phyloP scores from a whole-genome alignment of 2,113 vertebrate species.

The Ageneiosus marmoratus region DNA sequence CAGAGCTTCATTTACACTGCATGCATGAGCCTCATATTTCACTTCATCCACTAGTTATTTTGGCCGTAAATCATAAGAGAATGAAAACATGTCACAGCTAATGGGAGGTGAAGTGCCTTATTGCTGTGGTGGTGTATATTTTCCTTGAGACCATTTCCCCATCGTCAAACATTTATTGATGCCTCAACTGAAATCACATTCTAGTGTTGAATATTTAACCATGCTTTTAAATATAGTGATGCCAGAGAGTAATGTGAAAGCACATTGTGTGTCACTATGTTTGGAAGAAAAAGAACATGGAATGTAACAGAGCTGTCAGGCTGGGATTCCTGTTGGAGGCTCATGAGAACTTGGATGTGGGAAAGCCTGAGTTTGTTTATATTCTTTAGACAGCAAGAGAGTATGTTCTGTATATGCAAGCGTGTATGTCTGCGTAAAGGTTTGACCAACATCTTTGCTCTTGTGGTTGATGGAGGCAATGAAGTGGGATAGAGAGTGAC shows the following conservation, averaged over 20 bases:
- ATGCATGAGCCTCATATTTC: conserved; percentile 67
- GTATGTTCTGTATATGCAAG: conserved; percentile 31
- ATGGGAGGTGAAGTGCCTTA: conserved; percentile 60
- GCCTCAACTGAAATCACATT: conserved; percentile 36
- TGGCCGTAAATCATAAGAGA: conserved; percentile 69
- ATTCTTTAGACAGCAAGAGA: conserved; percentile 28
- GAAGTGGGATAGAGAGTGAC: conserved; percentile 40
- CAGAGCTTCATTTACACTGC: conserved; percentile 67
- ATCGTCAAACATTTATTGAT: conserved; percentile 42
- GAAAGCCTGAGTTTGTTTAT: conserved; percentile 51
- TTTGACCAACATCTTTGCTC: conserved; percentile 21
- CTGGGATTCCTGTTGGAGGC: conserved; percentile 24
- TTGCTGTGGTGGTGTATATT: conserved; percentile 35
- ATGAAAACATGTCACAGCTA: conserved; percentile 71
- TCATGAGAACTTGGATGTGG: conserved; percentile 40
- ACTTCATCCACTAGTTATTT: conserved; percentile 52
- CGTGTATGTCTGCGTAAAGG: conserved; percentile 31
- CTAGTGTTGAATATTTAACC: conserved; percentile 31
- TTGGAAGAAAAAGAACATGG: not conserved
- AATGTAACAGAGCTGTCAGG: conserved; percentile 20
- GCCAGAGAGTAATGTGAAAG: not conserved
- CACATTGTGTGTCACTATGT: not conserved
- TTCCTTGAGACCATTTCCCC: conserved; percentile 38
- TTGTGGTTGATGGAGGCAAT: conserved; percentile 37
- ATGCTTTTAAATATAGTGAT: conserved; percentile 1